phyloP scores from a whole-genome alignment of 2,888 invertebrate species.

The Mellilla xanthometata region DNA sequence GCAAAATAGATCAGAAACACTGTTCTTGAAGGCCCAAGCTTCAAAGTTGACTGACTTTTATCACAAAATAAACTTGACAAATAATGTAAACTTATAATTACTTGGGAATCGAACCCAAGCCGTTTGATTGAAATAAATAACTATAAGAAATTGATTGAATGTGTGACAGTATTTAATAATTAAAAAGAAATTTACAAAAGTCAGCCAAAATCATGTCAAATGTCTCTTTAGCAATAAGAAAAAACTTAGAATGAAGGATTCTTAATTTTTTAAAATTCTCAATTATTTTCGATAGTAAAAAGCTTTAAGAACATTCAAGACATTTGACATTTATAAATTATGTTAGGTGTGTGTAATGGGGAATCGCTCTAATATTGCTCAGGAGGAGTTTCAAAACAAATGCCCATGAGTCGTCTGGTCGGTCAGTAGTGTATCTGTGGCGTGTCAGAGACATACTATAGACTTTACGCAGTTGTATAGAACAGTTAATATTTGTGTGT shows the following conservation, averaged over 20 bases:
- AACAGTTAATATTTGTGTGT: conserved; percentile 60
- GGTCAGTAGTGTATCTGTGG: conserved; percentile 9
- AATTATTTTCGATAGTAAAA: too few species aligned
- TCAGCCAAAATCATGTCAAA: conserved; percentile 43
- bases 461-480: conserved; percentile 33
- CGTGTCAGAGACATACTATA: background rate
- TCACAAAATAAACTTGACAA: conserved; percentile 9
- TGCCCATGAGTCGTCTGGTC: conserved; percentile 19
- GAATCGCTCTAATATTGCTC: conserved; percentile 20
- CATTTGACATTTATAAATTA: conserved; percentile 38
- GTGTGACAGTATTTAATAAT: conserved; percentile 3
- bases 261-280: too few species aligned
- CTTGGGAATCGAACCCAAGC: conserved; percentile 48
- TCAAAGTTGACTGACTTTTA: conserved; percentile 49
- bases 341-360: conserved; percentile 29
- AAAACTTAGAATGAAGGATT: too few species aligned
- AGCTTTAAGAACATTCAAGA: too few species aligned
- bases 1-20: conserved; percentile 61
- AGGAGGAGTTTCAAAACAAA: conserved; percentile 21
- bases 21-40: conserved; percentile 27
- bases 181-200: conserved; percentile 22
- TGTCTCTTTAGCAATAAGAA: conserved; percentile 6
- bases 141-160: too few species aligned
- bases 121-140: too few species aligned
- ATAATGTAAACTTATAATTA: background rate